Evolutionary conservation across 2,797 vertebrate species (phyloP), one percentile per base, ranked within the genome.

Genomic region (Acanthurus lineatus): DNA sequence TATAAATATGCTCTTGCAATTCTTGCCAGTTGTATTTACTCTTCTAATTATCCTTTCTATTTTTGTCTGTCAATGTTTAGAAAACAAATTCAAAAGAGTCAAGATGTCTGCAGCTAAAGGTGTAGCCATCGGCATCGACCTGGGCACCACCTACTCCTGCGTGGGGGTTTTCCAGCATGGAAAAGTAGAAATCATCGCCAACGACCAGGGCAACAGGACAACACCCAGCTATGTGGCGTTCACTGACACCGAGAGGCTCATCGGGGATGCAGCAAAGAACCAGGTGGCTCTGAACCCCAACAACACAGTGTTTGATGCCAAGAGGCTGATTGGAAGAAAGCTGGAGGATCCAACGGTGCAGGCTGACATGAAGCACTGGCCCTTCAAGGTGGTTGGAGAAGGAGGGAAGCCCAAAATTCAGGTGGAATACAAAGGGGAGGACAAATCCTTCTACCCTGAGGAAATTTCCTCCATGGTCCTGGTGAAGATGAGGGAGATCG

Each of bases 261-360:
- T 91, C 10, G 88, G 90, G 22, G 91, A 92, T 6, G 87, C 90
- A 0, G 91, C 91, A 58, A 93, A 92, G 86, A 92, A 92, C 89
- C 92, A 93, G 86, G 92, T 89, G 89, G 90, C 92, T 16, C 12
- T 91, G 88, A 93, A 93, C 84, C 91, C 92, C 73, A 88, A 58
- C 75, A 92, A 93, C 88, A 93, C 91, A 0, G 88, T 92, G 76
- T 92, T 93, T 68, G 91, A 93, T n/a, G 92, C 92, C 75, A 93
- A 93, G 83, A 87, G 91, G 6, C 86, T 91, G 84, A 93, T 93
- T 17, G 91, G 91, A 9, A 87, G 92, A 38, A 88, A 73, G 82
- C 59, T 90, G 20, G 88, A 92, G 0, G 92, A 92, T 2, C 1
- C 64, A 0, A 74, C 83, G 51, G 92, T 93, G 79, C 91, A 92